Evolutionary conservation across 1,140 invertebrate species (phyloP).

Genomic region (Agrypnia vestita): DNA sequence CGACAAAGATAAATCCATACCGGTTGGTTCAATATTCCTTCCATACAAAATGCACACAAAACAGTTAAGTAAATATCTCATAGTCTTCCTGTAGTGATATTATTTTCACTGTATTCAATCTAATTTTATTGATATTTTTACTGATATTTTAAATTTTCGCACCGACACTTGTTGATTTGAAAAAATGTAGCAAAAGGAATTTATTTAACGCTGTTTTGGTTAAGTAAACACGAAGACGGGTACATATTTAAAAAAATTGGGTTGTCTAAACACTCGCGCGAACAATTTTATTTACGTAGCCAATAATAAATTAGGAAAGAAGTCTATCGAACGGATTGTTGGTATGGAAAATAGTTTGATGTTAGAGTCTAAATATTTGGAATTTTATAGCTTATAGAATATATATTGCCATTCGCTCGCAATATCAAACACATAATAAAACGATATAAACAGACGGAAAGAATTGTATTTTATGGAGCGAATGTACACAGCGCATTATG

Average conservation of each 20-base stretch:
- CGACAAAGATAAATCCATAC: too few relatives aligned
- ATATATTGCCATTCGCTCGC: not conserved
- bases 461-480: slow-evolving; percentile 19
- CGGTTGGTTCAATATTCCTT: too few relatives aligned
- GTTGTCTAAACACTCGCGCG: slow-evolving; percentile 2
- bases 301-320: not conserved
- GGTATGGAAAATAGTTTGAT: slow-evolving; percentile 16
- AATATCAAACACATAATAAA: slow-evolving; percentile 42
- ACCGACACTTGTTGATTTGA: too few relatives aligned
- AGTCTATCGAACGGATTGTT: slow-evolving; percentile 22
- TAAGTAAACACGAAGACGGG: too few relatives aligned
- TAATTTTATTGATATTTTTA: too few relatives aligned
- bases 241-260: not conserved
- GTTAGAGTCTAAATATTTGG: slow-evolving; percentile 27
- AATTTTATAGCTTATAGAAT: not conserved
- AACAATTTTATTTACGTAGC: slow-evolving; percentile 29
- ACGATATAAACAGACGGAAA: slow-evolving; percentile 38
- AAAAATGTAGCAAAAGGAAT: too few relatives aligned
- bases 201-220: too few relatives aligned
- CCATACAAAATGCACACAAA: too few relatives aligned
- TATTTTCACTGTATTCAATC: too few relatives aligned
- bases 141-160: too few relatives aligned
- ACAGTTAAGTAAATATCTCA: too few relatives aligned
- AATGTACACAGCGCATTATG: not conserved
- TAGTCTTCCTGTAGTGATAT: too few relatives aligned